Evolutionary conservation across 2,888 invertebrate species (phyloP).

Genomic region (Carcina quercana): DNA sequence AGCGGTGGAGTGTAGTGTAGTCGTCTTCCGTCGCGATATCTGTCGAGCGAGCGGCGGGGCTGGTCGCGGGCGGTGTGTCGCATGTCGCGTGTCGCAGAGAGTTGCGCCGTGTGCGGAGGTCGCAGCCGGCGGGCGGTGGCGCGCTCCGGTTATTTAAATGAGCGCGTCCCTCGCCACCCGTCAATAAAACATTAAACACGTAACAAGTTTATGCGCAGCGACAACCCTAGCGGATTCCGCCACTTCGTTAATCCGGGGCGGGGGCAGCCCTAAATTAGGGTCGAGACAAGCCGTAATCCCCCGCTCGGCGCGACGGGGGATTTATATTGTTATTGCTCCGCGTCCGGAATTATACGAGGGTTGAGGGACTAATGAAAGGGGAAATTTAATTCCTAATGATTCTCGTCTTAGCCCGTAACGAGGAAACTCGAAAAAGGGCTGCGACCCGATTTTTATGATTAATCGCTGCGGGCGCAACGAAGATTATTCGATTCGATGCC

Average conservation of each 20-base stretch:
- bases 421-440: constrained; percentile 73
- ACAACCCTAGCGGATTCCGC: constrained; percentile 74
- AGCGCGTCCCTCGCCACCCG: constrained; percentile 68
- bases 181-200: constrained; percentile 75
- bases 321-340: constrained; percentile 75
- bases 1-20: constrained; percentile 6
- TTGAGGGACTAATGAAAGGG: constrained; percentile 76
- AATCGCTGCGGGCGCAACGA: constrained; percentile 55
- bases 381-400: constrained; percentile 76
- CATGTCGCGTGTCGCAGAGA: constrained; percentile 24
- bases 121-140: constrained; percentile 35
- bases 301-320: constrained; percentile 74
- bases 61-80: background rate
- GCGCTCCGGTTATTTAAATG: constrained; percentile 70
- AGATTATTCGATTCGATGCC: constrained; percentile 53
- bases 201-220: constrained; percentile 73
- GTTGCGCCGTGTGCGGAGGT: constrained; percentile 28
- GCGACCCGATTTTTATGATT: constrained; percentile 66
- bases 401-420: constrained; percentile 74
- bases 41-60: background rate
- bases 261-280: constrained; percentile 75
- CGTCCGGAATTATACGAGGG: constrained; percentile 75
- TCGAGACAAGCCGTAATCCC: constrained; percentile 75
- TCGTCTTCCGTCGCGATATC: background rate
- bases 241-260: constrained; percentile 74